Evolutionary conservation across 2,888 invertebrate genomes (phyloP), one percentile per base, ranked within the genome.

Genomic region (Apodemia zela): DNA sequence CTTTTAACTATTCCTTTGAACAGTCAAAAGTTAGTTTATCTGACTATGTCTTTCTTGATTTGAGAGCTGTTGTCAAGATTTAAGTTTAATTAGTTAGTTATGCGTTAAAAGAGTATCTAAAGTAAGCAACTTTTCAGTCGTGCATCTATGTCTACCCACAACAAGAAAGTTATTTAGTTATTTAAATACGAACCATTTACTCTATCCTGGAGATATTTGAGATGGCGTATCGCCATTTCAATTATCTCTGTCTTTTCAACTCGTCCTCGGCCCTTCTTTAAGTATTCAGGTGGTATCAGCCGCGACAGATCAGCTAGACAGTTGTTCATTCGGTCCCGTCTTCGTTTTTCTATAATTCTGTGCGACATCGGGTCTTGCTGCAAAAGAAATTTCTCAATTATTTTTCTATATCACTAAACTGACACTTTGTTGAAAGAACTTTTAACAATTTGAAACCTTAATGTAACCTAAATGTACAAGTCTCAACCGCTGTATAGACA

Each of bases 171-270:
- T 10, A 45, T 45, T n/a, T n/a, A 6, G 45, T 4, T 4, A 6
- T n/a, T n/a, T n/a, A 67, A 25, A 57, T 65, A 75, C 25, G 77
- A 80, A 90, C 90, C 89, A 76, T 89, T 89, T 71, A 82, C 93
- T 64, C 94, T 89, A 67, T 95, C 95, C 80, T 98, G 97, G 67
- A 99, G 92, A 84, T 96, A 96, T 80, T 97, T 97, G 89, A 99
- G 95, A 78, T 98, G 98, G 65, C 97, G 95, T 69, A 98, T 98
- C 54, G 98, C 98, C 98, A 98, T 98, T 89, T 99, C 98, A 66
- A 99, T 98, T 67, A 99, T 98, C 91, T 99, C 98, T 0, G 98
- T 98, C 89, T 99, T 99, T 84, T 99, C 99, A 60, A 99, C 97
- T 54, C 99, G 93, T 17, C 98, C 98, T 63, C 98, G 94, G 8